Base-by-base conservation (phyloP, 2,888 invertebrate species). In the Zaprionus bogoriensis region DNA sequence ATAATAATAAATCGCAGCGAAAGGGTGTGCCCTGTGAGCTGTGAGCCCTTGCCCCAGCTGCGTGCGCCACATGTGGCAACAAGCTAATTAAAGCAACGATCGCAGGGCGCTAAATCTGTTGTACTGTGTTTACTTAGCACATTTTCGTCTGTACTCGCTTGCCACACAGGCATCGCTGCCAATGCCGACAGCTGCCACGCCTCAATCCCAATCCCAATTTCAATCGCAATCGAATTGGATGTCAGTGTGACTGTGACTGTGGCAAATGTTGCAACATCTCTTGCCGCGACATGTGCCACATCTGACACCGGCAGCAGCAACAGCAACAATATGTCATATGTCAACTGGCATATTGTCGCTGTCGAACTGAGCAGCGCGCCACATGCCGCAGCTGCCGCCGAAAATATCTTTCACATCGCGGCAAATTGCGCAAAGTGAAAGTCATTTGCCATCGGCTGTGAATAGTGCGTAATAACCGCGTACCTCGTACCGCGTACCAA, bases 341-440 rank as follows among this genome's bases (percentile, higher is more conserved):
- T 85, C 74, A 76, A 65, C 58, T 59, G 27, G 52, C 55, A 60
- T 52, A 72, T 58, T 74, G 57, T 53, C 55, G 45, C 46, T 44
- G 36, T 57, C 23, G 46, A 41, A 22, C 47, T 10, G 25, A 12
- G 14, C 25, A 10, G 30, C 22, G 17, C 46, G 14, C 19, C 42
- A 57, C 51, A 61, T 54, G 55, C 58, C 50, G 54, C 48, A 71
- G n/a, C 20, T 67, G 30, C 51, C 51, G n/a, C 44, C 47, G 27
- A 44, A 52, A 55, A 52, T 53, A 65, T 67, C 67, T 63, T 57
- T 58, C 14, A 44, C 42, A 46, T 60, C 25, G 51, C 64, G 51
- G n/a, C 20, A 83, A 69, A 83, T 73, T 79, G 79, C 87, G 65
- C 59, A 67, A 82, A 80, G 79, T 86, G 79, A 80, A 80, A 80